These are phyloP conservation scores for Thryonomys swinderianus DNA, from an alignment of 2,113 vertebrate genomes.

Conservation along the genomic window DNA sequence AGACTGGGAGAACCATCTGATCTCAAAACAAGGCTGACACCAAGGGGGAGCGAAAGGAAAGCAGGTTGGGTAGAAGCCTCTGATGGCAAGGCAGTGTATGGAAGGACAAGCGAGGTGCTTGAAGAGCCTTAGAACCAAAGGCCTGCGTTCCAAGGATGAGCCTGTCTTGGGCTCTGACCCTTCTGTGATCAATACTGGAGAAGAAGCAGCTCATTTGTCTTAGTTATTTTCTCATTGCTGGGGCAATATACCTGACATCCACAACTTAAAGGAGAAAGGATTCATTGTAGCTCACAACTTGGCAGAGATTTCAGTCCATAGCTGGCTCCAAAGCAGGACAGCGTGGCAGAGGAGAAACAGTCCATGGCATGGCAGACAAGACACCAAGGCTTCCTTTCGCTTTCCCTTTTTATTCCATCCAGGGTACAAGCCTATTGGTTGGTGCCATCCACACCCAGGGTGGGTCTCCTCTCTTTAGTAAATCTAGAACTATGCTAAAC, in stretches of 20 bases:
- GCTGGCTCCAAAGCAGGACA: not conserved
- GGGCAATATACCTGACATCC: not conserved
- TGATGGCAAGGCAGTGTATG: not conserved
- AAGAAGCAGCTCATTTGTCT: not conserved
- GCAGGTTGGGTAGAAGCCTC: fast-evolving
- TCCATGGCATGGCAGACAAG: not conserved
- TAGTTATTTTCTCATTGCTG: not conserved
- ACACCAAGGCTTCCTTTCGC: not conserved
- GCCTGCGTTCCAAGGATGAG: not conserved
- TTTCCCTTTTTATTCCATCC: not conserved
- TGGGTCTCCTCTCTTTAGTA: not conserved
- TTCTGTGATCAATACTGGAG: not conserved
- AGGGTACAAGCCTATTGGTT: not conserved
- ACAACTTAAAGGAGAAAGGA: not conserved
- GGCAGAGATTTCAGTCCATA: not conserved
- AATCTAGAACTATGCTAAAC: not conserved
- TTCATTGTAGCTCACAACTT: not conserved
- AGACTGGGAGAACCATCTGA: not conserved
- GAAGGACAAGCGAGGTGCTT: not conserved
- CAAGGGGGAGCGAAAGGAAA: not conserved
- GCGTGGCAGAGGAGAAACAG: not conserved
- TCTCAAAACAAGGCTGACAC: not conserved
- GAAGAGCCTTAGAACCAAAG: not conserved
- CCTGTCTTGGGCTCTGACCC: not conserved
- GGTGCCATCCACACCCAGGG: not conserved